Percentiles rank a stretch among this genome's conserved stretches.
phyloP scores from a whole-genome alignment of 2,888 invertebrate species.

The Dryobotodes eremita region DNA sequence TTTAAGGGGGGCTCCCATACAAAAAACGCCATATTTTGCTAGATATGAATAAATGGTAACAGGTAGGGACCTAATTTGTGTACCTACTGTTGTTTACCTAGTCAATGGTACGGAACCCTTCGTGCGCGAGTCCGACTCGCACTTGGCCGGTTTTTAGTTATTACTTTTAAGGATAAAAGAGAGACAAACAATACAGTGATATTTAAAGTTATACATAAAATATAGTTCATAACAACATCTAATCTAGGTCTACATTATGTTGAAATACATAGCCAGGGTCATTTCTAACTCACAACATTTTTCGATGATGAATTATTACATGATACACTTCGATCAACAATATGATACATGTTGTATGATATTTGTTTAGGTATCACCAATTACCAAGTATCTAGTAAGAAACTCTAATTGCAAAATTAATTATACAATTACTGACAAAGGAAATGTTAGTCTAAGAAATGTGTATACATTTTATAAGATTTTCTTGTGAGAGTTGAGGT shows the following conservation, averaged over 20 bases:
- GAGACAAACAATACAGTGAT: not conserved
- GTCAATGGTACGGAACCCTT: too few relatives aligned
- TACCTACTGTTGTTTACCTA: too few relatives aligned
- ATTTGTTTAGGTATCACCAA: not conserved
- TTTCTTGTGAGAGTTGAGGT: not conserved
- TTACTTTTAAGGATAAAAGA: not conserved
- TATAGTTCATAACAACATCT: not conserved
- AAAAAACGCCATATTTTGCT: too few relatives aligned
- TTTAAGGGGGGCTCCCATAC: too few relatives aligned
- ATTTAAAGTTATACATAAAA: not conserved
- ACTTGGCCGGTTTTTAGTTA: too few relatives aligned
- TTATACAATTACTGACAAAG: conserved; percentile 25
- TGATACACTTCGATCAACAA: too few relatives aligned
- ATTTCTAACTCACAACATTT: not conserved
- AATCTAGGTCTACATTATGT: not conserved
- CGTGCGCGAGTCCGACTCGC: too few relatives aligned
- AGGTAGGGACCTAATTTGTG: too few relatives aligned
- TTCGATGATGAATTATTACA: not conserved
- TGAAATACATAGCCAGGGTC: not conserved
- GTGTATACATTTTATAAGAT: not conserved
- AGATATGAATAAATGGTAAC: too few relatives aligned
- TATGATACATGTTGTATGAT: too few relatives aligned
- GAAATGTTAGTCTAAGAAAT: not conserved
- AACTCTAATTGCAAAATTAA: conserved; percentile 5
- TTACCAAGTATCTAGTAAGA: not conserved